These are phyloP conservation scores for Herminia tarsipennalis DNA, from an alignment of 2,888 invertebrate species.

Conservation along the genomic window DNA sequence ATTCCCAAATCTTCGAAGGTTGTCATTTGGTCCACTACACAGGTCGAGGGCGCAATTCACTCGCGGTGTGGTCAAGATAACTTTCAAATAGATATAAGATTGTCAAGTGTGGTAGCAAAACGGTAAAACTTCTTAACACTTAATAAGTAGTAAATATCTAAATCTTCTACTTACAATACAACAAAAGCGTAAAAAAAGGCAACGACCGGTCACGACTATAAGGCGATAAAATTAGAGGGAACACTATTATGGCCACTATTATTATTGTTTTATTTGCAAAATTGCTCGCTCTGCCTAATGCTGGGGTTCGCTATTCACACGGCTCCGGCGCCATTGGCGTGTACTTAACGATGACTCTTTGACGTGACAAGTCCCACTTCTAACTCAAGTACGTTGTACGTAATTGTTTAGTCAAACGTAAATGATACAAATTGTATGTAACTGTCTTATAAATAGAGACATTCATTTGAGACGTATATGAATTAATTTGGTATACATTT, in stretches of 20 bases:
- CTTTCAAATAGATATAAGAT: no score
- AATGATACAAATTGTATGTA: slow-evolving; percentile 45
- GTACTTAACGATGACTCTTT: slow-evolving; percentile 68
- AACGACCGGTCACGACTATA: background rate
- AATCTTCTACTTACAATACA: no score
- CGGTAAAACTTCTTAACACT: no score
- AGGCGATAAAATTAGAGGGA: slow-evolving; percentile 62
- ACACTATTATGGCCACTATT: slow-evolving; percentile 65
- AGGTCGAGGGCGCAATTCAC: no score
- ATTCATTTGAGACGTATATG: no score
- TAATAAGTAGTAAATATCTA: no score
- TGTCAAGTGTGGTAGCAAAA: no score
- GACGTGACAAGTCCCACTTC: slow-evolving; percentile 70
- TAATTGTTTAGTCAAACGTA: slow-evolving; percentile 65
- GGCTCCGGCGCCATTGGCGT: slow-evolving; percentile 58
- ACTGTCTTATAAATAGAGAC: slow-evolving; percentile 21
- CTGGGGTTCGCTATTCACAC: slow-evolving; percentile 65
- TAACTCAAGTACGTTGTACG: slow-evolving; percentile 48
- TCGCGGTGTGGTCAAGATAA: no score
- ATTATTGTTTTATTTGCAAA: slow-evolving; percentile 78
- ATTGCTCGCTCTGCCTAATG: slow-evolving; percentile 68
- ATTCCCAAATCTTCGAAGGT: no score
- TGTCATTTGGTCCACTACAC: no score
- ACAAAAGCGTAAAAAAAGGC: no score
- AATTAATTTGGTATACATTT: no score